phyloP scores from a whole-genome alignment of 2,113 vertebrate genomes.

The Tyto alba region DNA sequence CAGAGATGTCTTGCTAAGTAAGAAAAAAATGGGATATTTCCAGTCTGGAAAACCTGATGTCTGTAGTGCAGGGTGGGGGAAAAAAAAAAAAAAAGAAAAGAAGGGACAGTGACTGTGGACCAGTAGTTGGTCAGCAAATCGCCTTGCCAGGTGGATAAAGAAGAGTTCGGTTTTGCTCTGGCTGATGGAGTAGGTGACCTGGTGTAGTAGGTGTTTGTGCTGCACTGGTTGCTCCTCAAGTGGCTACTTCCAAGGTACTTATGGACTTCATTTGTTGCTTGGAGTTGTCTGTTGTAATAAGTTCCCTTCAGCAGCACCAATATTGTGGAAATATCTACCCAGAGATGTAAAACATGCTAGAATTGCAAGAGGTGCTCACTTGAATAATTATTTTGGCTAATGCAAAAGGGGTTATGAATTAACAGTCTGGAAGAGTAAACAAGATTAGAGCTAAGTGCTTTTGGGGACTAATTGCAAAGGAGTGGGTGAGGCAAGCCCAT shows the following conservation, averaged over 20 bases:
- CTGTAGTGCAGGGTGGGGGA: fast-evolving
- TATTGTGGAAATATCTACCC: neutral
- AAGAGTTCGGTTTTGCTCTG: neutral
- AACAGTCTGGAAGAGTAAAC: slow-evolving; percentile 36
- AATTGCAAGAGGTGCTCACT: neutral
- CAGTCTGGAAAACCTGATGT: neutral
- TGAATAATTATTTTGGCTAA: slow-evolving; percentile 50
- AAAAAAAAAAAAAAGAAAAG: neutral
- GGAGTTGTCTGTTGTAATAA: neutral
- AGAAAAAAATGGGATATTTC: neutral
- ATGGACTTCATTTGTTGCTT: neutral
- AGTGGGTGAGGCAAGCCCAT: slow-evolving; percentile 2
- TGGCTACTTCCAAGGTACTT: neutral
- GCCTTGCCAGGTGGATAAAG: neutral
- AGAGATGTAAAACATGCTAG: neutral
- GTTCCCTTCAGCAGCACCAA: neutral
- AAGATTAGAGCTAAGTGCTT: slow-evolving; percentile 43
- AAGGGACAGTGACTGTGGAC: too few relatives aligned
- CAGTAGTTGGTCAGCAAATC: neutral
- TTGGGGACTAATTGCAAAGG: slow-evolving; percentile 28
- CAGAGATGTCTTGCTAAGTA: neutral
- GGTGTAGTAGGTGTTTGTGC: neutral
- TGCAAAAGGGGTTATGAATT: slow-evolving; percentile 28
- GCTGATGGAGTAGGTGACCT: neutral
- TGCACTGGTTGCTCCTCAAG: neutral